These are phyloP conservation scores for Eurystomus glaucurus DNA, from an alignment of 2,797 vertebrate species.

Conservation along the genomic window DNA sequence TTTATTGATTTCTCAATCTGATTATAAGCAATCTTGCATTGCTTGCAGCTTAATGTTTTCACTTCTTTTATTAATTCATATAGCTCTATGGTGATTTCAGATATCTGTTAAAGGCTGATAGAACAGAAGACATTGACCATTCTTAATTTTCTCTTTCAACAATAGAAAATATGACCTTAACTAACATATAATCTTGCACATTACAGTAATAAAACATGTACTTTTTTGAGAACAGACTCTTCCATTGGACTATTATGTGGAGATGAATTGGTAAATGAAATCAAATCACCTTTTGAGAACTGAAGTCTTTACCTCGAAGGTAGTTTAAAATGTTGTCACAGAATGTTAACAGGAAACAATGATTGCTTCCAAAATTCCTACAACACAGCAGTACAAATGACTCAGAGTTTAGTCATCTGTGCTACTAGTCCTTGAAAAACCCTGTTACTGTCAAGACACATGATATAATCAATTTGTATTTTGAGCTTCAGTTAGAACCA, in stretches of 20 bases:
- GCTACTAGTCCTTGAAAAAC: conserved; percentile 33
- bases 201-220: neutral
- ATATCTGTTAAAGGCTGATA: neutral
- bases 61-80: neutral
- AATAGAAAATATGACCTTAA: neutral
- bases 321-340: neutral
- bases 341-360: conserved; percentile 48
- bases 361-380: conserved; percentile 38
- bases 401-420: conserved; percentile 26
- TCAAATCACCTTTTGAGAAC: neutral
- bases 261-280: conserved; percentile 1
- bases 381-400: conserved; percentile 4
- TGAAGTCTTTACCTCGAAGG: neutral
- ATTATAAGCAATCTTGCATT: neutral
- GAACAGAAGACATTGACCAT: neutral
- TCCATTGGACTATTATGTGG: neutral
- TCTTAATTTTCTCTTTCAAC: conserved; percentile 14
- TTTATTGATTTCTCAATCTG: neutral
- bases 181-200: neutral
- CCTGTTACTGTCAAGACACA: neutral
- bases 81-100: neutral
- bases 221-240: neutral
- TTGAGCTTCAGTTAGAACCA: conserved; percentile 31
- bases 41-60: neutral
- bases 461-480: conserved; percentile 50